Evolutionary conservation across 2,888 invertebrate species (phyloP).

Genomic region (Drosophila rellima): DNA sequence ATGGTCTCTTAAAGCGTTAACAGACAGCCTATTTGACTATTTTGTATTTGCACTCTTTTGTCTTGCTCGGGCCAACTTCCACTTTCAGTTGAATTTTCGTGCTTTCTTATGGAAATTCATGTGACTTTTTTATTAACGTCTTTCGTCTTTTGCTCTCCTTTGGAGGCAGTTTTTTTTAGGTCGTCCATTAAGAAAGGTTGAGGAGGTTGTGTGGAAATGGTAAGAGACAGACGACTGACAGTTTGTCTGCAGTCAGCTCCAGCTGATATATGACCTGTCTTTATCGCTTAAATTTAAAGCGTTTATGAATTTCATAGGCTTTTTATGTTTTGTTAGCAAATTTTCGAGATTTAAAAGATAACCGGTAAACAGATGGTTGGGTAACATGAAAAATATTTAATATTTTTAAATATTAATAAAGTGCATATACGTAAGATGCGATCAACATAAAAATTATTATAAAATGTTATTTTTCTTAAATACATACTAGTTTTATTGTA

Average conservation of each 20-base stretch:
- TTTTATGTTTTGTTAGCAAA: conserved; percentile 10
- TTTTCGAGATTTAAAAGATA: conserved; percentile 9
- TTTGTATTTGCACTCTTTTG: conserved; percentile 30
- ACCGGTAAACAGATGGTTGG: conserved; percentile 5
- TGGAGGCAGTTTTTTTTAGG: conserved; percentile 48
- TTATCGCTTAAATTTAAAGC: conserved; percentile 45
- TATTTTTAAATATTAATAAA: conserved; percentile 2
- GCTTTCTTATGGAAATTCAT: conserved; percentile 73
- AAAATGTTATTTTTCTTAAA: too few relatives aligned
- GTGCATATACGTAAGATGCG: too few relatives aligned
- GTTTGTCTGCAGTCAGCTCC: conserved; percentile 40
- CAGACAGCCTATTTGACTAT: conserved; percentile 42
- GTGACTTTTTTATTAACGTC: conserved; percentile 76
- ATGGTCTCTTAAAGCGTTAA: conserved; percentile 45
- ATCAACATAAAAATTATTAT: neutral
- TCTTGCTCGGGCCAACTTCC: conserved; percentile 42
- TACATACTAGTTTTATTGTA: too few relatives aligned
- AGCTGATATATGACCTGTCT: conserved; percentile 63
- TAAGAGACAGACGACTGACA: conserved; percentile 22
- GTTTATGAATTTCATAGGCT: conserved; percentile 50
- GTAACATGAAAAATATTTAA: neutral
- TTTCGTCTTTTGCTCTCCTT: conserved; percentile 48
- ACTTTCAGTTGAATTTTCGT: conserved; percentile 57
- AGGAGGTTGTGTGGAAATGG: neutral
- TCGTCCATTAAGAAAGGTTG: neutral